These are phyloP conservation scores for Littorina saxatilis DNA, from an alignment of 1,140 invertebrate species.

Conservation along the genomic window DNA sequence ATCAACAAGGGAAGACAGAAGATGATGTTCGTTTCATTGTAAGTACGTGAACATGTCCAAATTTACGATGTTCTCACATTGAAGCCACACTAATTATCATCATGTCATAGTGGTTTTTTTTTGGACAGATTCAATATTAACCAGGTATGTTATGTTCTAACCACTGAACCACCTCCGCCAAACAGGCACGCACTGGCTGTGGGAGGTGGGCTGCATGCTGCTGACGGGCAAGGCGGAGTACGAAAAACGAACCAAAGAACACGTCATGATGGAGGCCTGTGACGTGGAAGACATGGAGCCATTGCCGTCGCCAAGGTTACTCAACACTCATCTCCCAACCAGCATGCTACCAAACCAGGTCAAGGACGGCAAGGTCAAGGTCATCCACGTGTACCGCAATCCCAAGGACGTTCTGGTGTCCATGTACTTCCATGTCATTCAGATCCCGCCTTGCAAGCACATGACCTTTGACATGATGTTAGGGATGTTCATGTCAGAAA, in stretches of 20 bases:
- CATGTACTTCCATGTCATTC: slow-evolving; percentile 19
- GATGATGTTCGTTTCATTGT: too few relatives aligned
- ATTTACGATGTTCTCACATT: too few relatives aligned
- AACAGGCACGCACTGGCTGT: slow-evolving; percentile 45
- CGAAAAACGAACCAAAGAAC: slow-evolving; percentile 36
- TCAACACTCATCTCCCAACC: slow-evolving; percentile 45
- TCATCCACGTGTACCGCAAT: too few relatives aligned
- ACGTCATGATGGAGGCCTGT: slow-evolving; percentile 38
- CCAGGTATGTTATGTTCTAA: too few relatives aligned
- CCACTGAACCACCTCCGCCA: too few relatives aligned
- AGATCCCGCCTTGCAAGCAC: neutral
- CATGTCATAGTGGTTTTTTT: too few relatives aligned
- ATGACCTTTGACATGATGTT: too few relatives aligned
- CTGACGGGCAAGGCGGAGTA: slow-evolving; percentile 44
- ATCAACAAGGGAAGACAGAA: too few relatives aligned
- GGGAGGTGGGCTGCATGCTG: slow-evolving; percentile 44
- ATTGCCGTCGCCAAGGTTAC: slow-evolving; percentile 43
- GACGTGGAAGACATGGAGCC: slow-evolving; percentile 30
- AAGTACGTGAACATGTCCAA: too few relatives aligned
- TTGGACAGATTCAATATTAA: too few relatives aligned
- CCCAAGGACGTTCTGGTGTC: slow-evolving; percentile 48
- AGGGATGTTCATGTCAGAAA: too few relatives aligned
- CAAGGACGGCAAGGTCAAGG: slow-evolving; percentile 37
- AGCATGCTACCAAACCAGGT: slow-evolving; percentile 36
- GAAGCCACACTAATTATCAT: too few relatives aligned